Conservation (phyloP, 2,888 invertebrate species). For the Dasypogon diadema region DNA sequence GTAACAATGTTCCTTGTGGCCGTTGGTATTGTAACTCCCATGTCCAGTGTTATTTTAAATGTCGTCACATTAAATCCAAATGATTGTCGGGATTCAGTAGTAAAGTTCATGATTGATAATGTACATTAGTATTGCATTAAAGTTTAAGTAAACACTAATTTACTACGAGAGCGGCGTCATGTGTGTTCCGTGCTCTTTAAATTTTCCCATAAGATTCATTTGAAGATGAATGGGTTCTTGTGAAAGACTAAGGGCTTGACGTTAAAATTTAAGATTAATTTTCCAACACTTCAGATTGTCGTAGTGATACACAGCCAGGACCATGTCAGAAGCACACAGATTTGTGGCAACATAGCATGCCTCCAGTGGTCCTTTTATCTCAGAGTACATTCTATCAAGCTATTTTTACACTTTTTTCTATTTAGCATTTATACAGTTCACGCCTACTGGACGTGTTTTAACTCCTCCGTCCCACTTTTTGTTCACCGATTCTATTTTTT, state of each 20-base stretch:
- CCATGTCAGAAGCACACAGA: slow-evolving; percentile 18
- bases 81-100: slow-evolving; percentile 38
- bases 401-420: slow-evolving; percentile 13
- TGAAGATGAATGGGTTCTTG: background rate
- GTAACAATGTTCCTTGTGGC: slow-evolving; percentile 12
- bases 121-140: background rate
- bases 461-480: background rate
- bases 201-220: slow-evolving; percentile 1
- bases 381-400: background rate
- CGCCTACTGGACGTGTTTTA: slow-evolving; percentile 13
- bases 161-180: background rate
- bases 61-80: slow-evolving; percentile 18
- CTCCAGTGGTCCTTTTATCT: background rate
- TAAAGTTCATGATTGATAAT: slow-evolving; percentile 40
- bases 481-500: slow-evolving; percentile 20
- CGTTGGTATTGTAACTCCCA: slow-evolving; percentile 5
- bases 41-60: slow-evolving; percentile 22
- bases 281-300: slow-evolving; percentile 8
- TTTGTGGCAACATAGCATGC: background rate
- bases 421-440: slow-evolving; percentile 17
- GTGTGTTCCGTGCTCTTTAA: background rate
- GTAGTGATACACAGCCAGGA: background rate
- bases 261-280: background rate
- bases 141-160: slow-evolving; percentile 16
- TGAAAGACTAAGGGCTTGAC: background rate